Conservation (phyloP, 64 coral and sea anemone genomes). For the Actinia tenebrosa region DNA sequence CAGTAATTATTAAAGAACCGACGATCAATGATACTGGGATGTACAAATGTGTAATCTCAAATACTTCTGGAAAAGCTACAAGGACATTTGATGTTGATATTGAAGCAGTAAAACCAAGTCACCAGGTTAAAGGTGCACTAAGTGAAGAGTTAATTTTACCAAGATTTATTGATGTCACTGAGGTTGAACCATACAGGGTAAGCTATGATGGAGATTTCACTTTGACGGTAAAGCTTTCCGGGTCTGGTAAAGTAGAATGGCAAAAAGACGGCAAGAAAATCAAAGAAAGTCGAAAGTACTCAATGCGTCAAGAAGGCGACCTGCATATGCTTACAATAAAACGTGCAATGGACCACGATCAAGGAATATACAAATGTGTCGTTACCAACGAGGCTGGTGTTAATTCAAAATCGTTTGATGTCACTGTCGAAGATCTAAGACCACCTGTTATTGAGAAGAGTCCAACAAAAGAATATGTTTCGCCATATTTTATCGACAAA, state of each 20-base stretch:
- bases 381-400: constrained; percentile 69
- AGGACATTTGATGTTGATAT: constrained; percentile 82
- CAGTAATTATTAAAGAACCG: constrained; percentile 56
- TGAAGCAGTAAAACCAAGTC: constrained; percentile 45
- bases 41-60: constrained; percentile 61
- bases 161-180: constrained; percentile 32
- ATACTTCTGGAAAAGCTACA: constrained; percentile 61
- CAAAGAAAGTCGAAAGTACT: constrained; percentile 54
- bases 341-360: constrained; percentile 34
- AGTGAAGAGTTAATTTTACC: constrained; percentile 50
- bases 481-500: constrained; percentile 50
- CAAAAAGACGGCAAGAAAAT: constrained; percentile 52
- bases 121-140: constrained; percentile 13
- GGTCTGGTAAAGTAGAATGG: constrained; percentile 70
- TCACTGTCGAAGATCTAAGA: constrained; percentile 53
- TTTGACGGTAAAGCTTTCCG: constrained; percentile 63
- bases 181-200: constrained; percentile 33
- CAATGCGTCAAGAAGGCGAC: constrained; percentile 59
- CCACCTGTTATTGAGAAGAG: neutral
- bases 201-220: constrained; percentile 57
- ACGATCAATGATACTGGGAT: constrained; percentile 65
- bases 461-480: constrained; percentile 15
- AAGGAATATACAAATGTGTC: constrained; percentile 61
- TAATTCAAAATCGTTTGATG: constrained; percentile 63
- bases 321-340: constrained; percentile 73